These are phyloP conservation scores for Heliconius himera DNA, from an alignment of 1,140 invertebrate species.

Conservation along the genomic window DNA sequence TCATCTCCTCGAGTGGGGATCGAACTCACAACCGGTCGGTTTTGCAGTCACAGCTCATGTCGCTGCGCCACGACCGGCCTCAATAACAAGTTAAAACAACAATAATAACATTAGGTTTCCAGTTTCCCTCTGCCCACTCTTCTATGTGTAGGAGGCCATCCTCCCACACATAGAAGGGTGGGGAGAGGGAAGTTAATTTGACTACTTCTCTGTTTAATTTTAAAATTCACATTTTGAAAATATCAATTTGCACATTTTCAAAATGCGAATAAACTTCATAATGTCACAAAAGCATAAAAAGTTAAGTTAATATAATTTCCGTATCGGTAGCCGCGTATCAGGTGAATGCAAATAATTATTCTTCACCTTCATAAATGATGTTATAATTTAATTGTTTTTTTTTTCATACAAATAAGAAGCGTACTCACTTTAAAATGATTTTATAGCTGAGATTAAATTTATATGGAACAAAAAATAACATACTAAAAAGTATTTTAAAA, in stretches of 20 bases:
- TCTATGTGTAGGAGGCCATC: not conserved
- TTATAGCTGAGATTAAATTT: not conserved
- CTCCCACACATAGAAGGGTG: too few species aligned
- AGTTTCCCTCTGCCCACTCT: not conserved
- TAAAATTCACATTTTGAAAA: too few species aligned
- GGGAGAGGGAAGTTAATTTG: too few species aligned
- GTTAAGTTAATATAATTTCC: not conserved
- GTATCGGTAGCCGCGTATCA: not conserved
- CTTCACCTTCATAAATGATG: not conserved
- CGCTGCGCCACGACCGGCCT: too few species aligned
- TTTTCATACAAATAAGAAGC: not conserved
- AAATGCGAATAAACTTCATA: too few species aligned
- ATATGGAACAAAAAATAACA: not conserved
- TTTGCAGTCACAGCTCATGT: too few species aligned
- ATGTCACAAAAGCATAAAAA: not conserved
- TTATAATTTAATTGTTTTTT: not conserved
- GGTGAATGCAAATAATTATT: not conserved
- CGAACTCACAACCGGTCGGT: too few species aligned
- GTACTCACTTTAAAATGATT: not conserved
- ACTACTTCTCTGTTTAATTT: too few species aligned
- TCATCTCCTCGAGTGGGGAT: too few species aligned
- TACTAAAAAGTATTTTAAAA: too few species aligned
- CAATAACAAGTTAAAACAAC: too few species aligned
- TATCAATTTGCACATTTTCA: too few species aligned
- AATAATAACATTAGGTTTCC: not conserved